A percentile compares a stretch with the other conserved stretches of the same genome.
These are phyloP conservation scores for Gryllus longicercus DNA, from an alignment of 2,888 invertebrate species.

Conservation along the genomic window DNA sequence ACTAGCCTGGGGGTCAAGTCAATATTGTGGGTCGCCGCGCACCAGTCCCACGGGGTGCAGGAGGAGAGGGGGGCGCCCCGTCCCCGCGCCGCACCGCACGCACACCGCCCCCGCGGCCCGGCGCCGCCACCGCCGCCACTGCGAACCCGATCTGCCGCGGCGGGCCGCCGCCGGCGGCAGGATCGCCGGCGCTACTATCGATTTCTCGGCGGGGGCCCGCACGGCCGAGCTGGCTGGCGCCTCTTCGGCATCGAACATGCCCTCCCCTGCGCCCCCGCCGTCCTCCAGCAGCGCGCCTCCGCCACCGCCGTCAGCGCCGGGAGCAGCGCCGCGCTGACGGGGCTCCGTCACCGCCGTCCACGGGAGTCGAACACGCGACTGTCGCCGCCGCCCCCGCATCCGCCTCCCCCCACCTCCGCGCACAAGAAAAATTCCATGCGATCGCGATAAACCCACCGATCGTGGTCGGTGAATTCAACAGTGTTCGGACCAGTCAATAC, in stretches of 20 bases:
- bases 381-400: too few relatives aligned
- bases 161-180: constrained; percentile 51
- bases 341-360: too few relatives aligned
- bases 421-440: too few relatives aligned
- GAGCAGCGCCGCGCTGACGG: too few relatives aligned
- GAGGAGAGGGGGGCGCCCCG: constrained; percentile 44
- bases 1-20: constrained; percentile 1
- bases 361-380: too few relatives aligned
- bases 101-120: constrained; percentile 57
- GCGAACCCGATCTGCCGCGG: constrained; percentile 53
- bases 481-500: too few relatives aligned
- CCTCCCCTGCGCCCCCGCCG: background rate
- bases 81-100: constrained; percentile 48
- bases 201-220: background rate
- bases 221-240: constrained; percentile 17
- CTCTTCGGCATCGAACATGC: constrained; percentile 17
- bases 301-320: too few relatives aligned
- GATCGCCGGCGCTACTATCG: constrained; percentile 46
- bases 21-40: background rate
- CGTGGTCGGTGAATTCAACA: too few relatives aligned
- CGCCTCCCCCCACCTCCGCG: too few relatives aligned
- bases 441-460: too few relatives aligned
- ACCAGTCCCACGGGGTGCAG: background rate
- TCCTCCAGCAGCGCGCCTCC: background rate
- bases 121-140: constrained; percentile 46